phyloP scores from a whole-genome alignment of 2,888 invertebrate genomes.

The Scaptomyza tumidula region DNA sequence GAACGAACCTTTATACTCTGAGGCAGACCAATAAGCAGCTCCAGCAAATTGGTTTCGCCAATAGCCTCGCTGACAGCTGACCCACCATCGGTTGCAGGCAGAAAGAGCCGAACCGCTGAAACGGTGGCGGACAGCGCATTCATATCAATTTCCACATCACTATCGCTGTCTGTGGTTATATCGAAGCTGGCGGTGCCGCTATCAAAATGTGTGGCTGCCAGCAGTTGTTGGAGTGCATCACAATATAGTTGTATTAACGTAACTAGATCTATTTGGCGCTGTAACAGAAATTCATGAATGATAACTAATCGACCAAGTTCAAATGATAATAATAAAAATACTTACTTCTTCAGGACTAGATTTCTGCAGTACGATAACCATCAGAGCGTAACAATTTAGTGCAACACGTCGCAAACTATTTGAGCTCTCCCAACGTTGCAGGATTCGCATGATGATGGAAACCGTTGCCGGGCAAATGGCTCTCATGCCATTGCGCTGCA shows the following conservation, averaged over 20 bases:
- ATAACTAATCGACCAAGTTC: not conserved
- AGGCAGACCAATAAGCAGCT: slow-evolving; percentile 83
- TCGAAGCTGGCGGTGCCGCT: slow-evolving; percentile 74
- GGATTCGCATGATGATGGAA: slow-evolving; percentile 86
- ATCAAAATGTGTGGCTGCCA: slow-evolving; percentile 81
- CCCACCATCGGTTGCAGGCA: slow-evolving; percentile 68
- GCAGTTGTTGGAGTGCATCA: slow-evolving; percentile 83
- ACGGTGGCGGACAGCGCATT: slow-evolving; percentile 82
- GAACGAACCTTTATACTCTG: slow-evolving; percentile 78
- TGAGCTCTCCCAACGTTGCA: slow-evolving; percentile 84
- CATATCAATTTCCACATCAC: slow-evolving; percentile 79
- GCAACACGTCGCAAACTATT: slow-evolving; percentile 84
- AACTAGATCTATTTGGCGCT: slow-evolving; percentile 87
- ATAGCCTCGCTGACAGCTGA: slow-evolving; percentile 82
- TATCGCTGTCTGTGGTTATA: slow-evolving; percentile 78
- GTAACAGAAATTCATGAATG: slow-evolving; percentile 8
- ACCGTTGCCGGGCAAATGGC: slow-evolving; percentile 88
- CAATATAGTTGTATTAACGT: slow-evolving; percentile 84
- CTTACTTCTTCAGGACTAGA: slow-evolving; percentile 86
- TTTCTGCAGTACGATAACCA: slow-evolving; percentile 86
- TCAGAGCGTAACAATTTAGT: slow-evolving; percentile 86
- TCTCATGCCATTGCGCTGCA: slow-evolving; percentile 86
- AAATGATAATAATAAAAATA: not conserved
- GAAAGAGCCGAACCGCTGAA: slow-evolving; percentile 81
- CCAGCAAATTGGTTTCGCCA: slow-evolving; percentile 84